Percentiles rank a stretch among this genome's conserved stretches.
phyloP scores from a whole-genome alignment of 2,888 invertebrate species.

The Zaprionus lineosus region DNA sequence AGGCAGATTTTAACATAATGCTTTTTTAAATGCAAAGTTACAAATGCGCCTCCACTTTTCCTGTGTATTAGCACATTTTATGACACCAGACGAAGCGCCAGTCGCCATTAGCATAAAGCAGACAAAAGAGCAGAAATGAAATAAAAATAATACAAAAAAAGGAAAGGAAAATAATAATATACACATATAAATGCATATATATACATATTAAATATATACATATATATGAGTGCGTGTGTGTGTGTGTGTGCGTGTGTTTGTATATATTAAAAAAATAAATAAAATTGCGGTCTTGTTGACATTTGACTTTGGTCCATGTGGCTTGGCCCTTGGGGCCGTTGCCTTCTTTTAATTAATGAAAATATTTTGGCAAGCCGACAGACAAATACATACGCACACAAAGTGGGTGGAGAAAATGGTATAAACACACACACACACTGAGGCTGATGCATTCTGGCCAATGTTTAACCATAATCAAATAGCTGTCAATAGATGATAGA shows the following conservation, averaged over 20 bases:
- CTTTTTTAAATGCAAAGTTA: conserved; percentile 78
- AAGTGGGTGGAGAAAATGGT: too few relatives aligned
- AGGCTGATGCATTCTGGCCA: conserved; percentile 43
- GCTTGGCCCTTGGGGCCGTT: conserved; percentile 27
- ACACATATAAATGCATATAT: conserved; percentile 7
- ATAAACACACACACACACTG: background rate
- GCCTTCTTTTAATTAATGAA: conserved; percentile 65
- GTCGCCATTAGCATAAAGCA: conserved; percentile 73
- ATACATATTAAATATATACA: conserved; percentile 3
- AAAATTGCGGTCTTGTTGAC: conserved; percentile 70
- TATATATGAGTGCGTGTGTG: background rate
- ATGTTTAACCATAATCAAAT: conserved; percentile 66
- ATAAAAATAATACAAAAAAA: conserved; percentile 40
- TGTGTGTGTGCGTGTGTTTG: conserved; percentile 9
- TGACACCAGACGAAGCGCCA: conserved; percentile 61
- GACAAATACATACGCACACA: background rate
- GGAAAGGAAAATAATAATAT: background rate
- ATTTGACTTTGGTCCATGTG: conserved; percentile 65
- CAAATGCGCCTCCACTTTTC: conserved; percentile 64
- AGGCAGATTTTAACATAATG: conserved; percentile 77
- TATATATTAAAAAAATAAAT: conserved; percentile 52
- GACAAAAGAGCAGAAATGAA: conserved; percentile 60
- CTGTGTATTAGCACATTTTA: conserved; percentile 73
- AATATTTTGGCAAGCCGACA: conserved; percentile 46
- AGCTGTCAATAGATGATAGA: conserved; percentile 51